Conservation (phyloP, 1,140 invertebrate genomes). For the Brachionus asplanchnoidis region DNA sequence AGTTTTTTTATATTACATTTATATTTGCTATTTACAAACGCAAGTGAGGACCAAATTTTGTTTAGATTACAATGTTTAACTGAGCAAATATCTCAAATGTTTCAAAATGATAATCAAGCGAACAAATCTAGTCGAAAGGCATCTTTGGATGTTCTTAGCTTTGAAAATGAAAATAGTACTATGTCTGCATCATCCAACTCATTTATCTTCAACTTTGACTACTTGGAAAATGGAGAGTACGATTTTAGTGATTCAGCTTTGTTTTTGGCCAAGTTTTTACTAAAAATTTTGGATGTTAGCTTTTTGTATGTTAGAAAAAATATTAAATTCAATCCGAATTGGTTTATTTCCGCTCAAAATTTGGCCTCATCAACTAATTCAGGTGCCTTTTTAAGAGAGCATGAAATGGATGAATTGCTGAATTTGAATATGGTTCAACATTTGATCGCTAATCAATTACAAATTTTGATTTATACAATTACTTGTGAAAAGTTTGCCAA, state of each 20-base stretch:
- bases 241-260: neutral
- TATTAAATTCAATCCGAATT: neutral
- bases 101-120: neutral
- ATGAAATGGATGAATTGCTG: neutral
- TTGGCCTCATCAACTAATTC: neutral
- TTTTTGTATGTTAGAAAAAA: neutral
- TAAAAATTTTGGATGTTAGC: neutral
- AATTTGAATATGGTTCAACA: slow-evolving; percentile 5
- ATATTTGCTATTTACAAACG: neutral
- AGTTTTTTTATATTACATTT: neutral
- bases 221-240: neutral
- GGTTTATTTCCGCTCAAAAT: neutral
- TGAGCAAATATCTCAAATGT: neutral
- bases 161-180: neutral
- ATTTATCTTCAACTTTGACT: neutral
- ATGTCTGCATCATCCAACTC: neutral
- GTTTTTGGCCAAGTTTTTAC: neutral
- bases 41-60: slow-evolving; percentile 29
- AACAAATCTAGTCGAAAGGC: neutral
- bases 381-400: neutral
- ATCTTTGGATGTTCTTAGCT: neutral
- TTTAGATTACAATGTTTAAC: neutral
- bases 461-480: neutral
- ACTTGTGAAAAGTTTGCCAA: neutral
- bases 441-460: slow-evolving; percentile 1